Base-by-base conservation (phyloP, 37 sponge, comb jelly and placozoan genomes). In the Crambe crambe region DNA sequence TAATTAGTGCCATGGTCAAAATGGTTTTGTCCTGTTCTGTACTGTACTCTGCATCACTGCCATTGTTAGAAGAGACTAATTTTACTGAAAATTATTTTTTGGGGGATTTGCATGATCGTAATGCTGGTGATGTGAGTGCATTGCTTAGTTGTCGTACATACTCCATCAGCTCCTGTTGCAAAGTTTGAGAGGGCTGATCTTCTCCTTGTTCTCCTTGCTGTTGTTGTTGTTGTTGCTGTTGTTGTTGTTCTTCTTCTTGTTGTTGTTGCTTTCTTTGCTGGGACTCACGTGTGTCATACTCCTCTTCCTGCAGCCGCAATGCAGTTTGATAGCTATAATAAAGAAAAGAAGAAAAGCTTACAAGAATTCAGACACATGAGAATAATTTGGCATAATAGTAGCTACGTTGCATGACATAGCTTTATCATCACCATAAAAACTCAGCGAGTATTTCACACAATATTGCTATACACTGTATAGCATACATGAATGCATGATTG, bases 271-370 rank as follows among this genome's bases (percentile, higher is more conserved):
- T 77, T 25, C 22, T 23, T 58, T 58, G 66, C 30, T 65, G 32
- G 31, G 30, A 12, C 51, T 47, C 32, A 23, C 36, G 56, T 51
- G 58, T 30, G 22, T 58, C 22, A 21, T 67, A 42, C 41, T 81
- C 81, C 61, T 81, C 73, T 31, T 81, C 59, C 51, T 72, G 81
- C 9, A 81, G 42, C 25, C 58, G 58, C 43, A 81, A 26, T 1
- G 81, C 81, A 3, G 72, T 58, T 58, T 81, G 72, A 36, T 72
- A 81, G 72, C 81, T 81, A 40, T 0, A 18, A 23, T 31, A 4
- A 56, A 35, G 31, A 25, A 21, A 35, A 27, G 25, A 38, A 58
- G 61, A 10, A 30, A 23, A 73, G 26, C n/a, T 63, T 63, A 9
- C 20, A 25, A 9, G 65, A 10, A 29, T 9, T 23, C 21, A 29